Conservation (phyloP, 2,888 invertebrate genomes). For the Stegophylla sp. region DNA sequence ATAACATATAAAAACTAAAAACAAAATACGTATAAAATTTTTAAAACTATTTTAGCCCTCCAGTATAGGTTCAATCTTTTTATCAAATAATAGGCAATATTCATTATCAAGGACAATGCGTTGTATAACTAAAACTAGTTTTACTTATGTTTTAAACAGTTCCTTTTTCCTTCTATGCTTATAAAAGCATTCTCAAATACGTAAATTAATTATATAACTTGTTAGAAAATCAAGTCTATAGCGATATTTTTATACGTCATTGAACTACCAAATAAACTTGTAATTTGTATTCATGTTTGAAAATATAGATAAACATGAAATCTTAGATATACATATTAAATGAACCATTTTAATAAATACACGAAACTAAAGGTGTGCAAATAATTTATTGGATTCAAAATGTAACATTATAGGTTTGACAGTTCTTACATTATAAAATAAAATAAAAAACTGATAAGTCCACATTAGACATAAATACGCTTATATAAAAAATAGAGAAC, state of each 20-base stretch:
- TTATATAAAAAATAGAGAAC: background rate
- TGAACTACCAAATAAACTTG: background rate
- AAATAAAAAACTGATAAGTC: background rate
- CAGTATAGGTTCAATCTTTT: no score
- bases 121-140: background rate
- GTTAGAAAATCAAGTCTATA: background rate
- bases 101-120: conserved; percentile 8
- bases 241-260: background rate
- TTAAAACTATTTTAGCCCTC: background rate
- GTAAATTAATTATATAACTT: background rate
- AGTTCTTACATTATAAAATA: no score
- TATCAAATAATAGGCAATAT: background rate
- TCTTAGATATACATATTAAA: no score
- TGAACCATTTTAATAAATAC: no score
- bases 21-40: background rate
- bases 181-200: background rate
- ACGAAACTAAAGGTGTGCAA: no score
- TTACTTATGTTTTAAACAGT: background rate
- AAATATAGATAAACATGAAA: no score
- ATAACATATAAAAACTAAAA: background rate
- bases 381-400: no score
- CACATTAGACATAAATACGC: background rate
- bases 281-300: no score
- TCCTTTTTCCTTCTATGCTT: background rate
- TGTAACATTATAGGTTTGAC: no score